Evolutionary conservation across 2,797 vertebrate genomes (phyloP).

Genomic region (Selene dorsalis): DNA sequence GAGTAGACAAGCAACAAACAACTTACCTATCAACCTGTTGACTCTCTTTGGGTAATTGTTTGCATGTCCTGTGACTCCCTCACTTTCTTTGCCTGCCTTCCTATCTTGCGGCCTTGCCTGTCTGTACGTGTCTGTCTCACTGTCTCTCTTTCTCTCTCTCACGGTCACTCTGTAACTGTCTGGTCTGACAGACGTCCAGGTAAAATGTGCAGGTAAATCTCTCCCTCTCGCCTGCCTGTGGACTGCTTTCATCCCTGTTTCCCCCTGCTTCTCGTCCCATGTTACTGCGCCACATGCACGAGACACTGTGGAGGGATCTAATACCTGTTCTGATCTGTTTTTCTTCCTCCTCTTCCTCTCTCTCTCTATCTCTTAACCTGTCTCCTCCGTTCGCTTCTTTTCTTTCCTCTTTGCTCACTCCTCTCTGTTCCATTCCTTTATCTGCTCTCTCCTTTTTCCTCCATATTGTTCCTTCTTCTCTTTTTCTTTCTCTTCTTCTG

Average conservation of each 20-base stretch:
- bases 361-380: constrained; percentile 10
- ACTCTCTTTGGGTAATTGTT: constrained; percentile 74
- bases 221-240: constrained; percentile 87
- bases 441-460: constrained; percentile 2
- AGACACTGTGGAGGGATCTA: constrained; percentile 67
- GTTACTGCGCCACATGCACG: constrained; percentile 75
- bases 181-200: constrained; percentile 90
- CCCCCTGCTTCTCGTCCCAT: constrained; percentile 79
- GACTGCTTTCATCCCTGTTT: constrained; percentile 86
- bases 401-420: constrained; percentile 2
- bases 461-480: background rate
- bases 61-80: constrained; percentile 82
- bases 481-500: constrained; percentile 16
- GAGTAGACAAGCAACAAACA: constrained; percentile 53
- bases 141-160: constrained; percentile 90
- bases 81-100: constrained; percentile 85
- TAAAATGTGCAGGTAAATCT: constrained; percentile 90
- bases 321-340: constrained; percentile 67
- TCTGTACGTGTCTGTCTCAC: constrained; percentile 89
- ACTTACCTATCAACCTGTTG: constrained; percentile 55
- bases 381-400: constrained; percentile 7
- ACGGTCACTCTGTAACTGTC: constrained; percentile 87
- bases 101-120: constrained; percentile 86
- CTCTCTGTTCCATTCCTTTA: too few relatives aligned
- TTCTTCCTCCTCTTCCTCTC: constrained; percentile 26